Evolutionary conservation across 1,140 invertebrate genomes (phyloP).

Genomic region (Tetramorium parvispinum): DNA sequence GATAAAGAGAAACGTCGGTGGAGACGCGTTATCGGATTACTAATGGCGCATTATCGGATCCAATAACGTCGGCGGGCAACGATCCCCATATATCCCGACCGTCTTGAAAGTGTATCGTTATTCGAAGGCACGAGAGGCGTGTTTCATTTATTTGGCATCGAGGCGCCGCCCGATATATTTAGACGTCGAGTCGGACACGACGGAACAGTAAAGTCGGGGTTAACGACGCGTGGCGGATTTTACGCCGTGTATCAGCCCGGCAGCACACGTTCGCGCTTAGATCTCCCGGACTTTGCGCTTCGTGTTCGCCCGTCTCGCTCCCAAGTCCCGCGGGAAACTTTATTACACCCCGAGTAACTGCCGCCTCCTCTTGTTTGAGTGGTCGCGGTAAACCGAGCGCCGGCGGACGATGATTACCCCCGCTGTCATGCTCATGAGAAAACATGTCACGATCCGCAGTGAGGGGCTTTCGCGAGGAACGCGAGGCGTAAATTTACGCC

Average conservation of each 20-base stretch:
- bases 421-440: slow-evolving; percentile 63
- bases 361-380: slow-evolving; percentile 63
- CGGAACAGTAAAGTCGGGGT: slow-evolving; percentile 63
- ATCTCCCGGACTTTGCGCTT: slow-evolving; percentile 64
- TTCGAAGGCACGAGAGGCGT: neutral
- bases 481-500: slow-evolving; percentile 64
- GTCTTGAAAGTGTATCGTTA: slow-evolving; percentile 18
- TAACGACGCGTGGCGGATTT: slow-evolving; percentile 73
- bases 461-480: slow-evolving; percentile 52
- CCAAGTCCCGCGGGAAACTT: slow-evolving; percentile 61
- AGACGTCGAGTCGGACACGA: slow-evolving; percentile 48
- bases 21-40: slow-evolving; percentile 50
- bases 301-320: slow-evolving; percentile 40
- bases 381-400: slow-evolving; percentile 59
- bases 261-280: slow-evolving; percentile 64
- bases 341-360: slow-evolving; percentile 65
- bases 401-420: slow-evolving; percentile 63
- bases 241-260: slow-evolving; percentile 74
- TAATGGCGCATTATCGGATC: slow-evolving; percentile 54
- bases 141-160: neutral
- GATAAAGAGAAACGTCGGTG: slow-evolving; percentile 33
- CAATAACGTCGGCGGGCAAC: slow-evolving; percentile 28
- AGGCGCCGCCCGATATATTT: slow-evolving; percentile 4
- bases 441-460: slow-evolving; percentile 70
- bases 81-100: neutral